Evolutionary conservation across 1,140 invertebrate species (phyloP).

Genomic region (Sweltsa coloradensis): DNA sequence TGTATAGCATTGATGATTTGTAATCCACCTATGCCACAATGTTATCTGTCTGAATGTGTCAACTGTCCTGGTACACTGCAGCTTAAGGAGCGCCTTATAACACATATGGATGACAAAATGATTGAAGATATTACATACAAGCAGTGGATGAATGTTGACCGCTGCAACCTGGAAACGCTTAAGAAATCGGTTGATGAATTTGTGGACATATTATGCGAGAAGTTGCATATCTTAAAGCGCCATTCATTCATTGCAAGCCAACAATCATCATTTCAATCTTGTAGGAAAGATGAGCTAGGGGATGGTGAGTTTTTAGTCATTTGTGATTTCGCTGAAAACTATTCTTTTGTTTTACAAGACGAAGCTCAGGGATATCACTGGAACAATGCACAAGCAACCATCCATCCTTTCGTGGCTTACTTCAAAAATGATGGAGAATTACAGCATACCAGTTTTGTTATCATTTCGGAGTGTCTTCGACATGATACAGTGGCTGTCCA

Average conservation of each 20-base stretch:
- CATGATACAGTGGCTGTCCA: conserved; percentile 13
- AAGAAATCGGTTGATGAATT: conserved; percentile 17
- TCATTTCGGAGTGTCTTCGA: conserved; percentile 13
- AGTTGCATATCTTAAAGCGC: too few relatives aligned
- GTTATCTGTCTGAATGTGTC: conserved; percentile 12
- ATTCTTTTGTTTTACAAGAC: conserved; percentile 20
- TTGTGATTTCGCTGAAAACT: conserved; percentile 20
- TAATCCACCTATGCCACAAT: conserved; percentile 7
- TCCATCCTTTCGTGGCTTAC: conserved; percentile 19
- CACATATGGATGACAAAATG: conserved; percentile 14
- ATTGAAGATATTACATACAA: conserved; percentile 20
- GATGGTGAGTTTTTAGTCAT: conserved; percentile 2
- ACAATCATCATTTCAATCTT: neutral
- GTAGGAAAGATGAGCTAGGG: neutral
- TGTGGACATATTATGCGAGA: conserved; percentile 10
- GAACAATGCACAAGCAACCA: conserved; percentile 17
- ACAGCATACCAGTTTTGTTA: conserved; percentile 8
- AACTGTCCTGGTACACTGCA: conserved; percentile 11
- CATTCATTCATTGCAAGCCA: conserved; percentile 1
- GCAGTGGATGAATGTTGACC: conserved; percentile 19
- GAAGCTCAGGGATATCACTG: conserved; percentile 20
- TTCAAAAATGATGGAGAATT: conserved; percentile 8
- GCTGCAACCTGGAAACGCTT: conserved; percentile 18
- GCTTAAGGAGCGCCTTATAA: conserved; percentile 8
- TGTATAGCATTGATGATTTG: conserved; percentile 15